Conservation (phyloP, 2,888 invertebrate species). For the Drosophila cognata region DNA sequence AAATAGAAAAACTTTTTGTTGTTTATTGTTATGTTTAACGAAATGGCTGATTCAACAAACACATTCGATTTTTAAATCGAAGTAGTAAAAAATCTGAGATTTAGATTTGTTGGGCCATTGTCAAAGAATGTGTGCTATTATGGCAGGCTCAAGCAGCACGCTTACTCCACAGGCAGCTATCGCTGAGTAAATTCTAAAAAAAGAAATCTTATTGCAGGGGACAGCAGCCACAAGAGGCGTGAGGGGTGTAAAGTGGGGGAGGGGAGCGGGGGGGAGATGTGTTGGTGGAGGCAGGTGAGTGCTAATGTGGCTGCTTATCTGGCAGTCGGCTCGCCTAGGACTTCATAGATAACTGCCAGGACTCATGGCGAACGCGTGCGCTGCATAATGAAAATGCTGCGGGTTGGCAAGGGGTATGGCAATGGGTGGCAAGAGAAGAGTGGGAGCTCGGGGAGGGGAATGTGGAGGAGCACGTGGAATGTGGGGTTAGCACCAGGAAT, state of each 20-base stretch:
- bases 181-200: slow-evolving; percentile 25
- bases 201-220: neutral
- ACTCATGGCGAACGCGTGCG: slow-evolving; percentile 67
- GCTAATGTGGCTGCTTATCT: slow-evolving; percentile 60
- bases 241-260: neutral
- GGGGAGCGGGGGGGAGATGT: neutral
- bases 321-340: slow-evolving; percentile 53
- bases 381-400: slow-evolving; percentile 72
- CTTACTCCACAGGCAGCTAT: slow-evolving; percentile 32
- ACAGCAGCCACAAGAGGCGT: neutral
- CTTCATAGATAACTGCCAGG: slow-evolving; percentile 68
- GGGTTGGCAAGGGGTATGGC: slow-evolving; percentile 20
- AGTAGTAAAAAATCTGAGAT: neutral
- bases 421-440: neutral
- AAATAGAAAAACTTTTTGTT: neutral
- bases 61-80: neutral
- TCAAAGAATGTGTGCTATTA: slow-evolving; percentile 12
- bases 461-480: too few relatives aligned
- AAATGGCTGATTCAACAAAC: neutral
- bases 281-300: slow-evolving; percentile 25
- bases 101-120: slow-evolving; percentile 9
- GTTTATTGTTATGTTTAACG: neutral
- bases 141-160: slow-evolving; percentile 1
- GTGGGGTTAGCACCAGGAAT: too few relatives aligned
- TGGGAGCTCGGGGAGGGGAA: neutral